Percentiles rank a stretch among this genome's conserved stretches.
Evolutionary conservation across 2,888 invertebrate genomes (phyloP).

Genomic region (Argynnis bischoffii): DNA sequence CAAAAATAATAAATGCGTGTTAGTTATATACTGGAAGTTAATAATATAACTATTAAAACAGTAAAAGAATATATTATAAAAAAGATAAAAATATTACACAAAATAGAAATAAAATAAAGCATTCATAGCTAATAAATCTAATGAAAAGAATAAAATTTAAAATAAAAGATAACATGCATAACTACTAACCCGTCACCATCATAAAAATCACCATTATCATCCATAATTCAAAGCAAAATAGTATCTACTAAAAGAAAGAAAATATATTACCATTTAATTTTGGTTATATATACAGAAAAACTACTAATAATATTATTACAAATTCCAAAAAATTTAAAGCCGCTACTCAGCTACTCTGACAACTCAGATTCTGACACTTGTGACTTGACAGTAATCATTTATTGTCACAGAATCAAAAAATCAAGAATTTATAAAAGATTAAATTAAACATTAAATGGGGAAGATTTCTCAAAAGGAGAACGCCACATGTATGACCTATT

Average conservation of each 20-base stretch:
- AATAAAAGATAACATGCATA: constrained; percentile 42
- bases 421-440: no score
- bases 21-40: no score
- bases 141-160: constrained; percentile 11
- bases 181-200: constrained; percentile 79
- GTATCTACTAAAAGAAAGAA: constrained; percentile 41
- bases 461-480: no score
- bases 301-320: constrained; percentile 28
- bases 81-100: no score
- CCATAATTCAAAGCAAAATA: constrained; percentile 52
- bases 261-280: constrained; percentile 58
- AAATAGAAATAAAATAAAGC: not conserved
- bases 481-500: no score
- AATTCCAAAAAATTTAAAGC: constrained; percentile 23
- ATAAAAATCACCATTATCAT: constrained; percentile 73
- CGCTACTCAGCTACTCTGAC: constrained; percentile 20
- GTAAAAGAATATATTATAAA: no score
- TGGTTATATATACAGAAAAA: constrained; percentile 30
- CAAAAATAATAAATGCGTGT: no score
- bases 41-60: no score
- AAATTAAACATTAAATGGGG: no score
- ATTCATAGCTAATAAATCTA: constrained; percentile 7
- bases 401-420: no score
- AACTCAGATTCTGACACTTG: no score
- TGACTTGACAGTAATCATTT: no score